Evolutionary conservation across 2,888 invertebrate genomes (phyloP).

Genomic region (Craniophora ligustri): DNA sequence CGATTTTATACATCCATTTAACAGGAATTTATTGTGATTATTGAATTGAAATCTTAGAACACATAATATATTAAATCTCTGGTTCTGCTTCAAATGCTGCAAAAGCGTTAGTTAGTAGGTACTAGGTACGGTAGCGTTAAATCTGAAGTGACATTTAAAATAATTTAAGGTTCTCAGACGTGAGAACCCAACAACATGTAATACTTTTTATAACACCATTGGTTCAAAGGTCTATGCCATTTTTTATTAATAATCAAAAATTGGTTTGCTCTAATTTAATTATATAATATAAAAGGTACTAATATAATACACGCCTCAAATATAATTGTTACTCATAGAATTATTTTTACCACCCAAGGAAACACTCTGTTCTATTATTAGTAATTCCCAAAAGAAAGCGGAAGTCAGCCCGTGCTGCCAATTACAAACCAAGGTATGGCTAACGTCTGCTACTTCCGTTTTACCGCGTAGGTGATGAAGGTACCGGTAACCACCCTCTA

Average conservation of each 20-base stretch:
- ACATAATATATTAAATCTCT: too few relatives aligned
- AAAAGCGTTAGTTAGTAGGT: too few relatives aligned
- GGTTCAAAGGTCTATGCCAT: too few relatives aligned
- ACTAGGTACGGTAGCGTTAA: too few relatives aligned
- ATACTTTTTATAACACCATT: too few relatives aligned
- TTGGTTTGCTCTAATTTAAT: not conserved
- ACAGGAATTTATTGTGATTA: too few relatives aligned
- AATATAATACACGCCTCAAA: not conserved
- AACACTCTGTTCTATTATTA: constrained; percentile 57
- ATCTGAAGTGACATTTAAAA: too few relatives aligned
- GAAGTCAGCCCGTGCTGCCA: constrained; percentile 85
- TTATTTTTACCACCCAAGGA: constrained; percentile 20
- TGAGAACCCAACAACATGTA: too few relatives aligned
- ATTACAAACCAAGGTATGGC: constrained; percentile 80
- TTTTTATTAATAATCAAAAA: not conserved
- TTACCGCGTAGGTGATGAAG: constrained; percentile 70
- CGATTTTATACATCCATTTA: not conserved
- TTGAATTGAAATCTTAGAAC: too few relatives aligned
- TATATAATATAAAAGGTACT: not conserved
- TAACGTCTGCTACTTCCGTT: constrained; percentile 86
- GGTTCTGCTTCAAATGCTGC: too few relatives aligned
- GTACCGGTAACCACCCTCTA: constrained; percentile 77
- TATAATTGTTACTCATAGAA: not conserved
- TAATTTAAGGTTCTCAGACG: too few relatives aligned
- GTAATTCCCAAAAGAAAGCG: constrained; percentile 66